These are phyloP conservation scores for Drosophila virilis DNA, from an alignment of 1,140 invertebrate species.

Conservation along the genomic window DNA sequence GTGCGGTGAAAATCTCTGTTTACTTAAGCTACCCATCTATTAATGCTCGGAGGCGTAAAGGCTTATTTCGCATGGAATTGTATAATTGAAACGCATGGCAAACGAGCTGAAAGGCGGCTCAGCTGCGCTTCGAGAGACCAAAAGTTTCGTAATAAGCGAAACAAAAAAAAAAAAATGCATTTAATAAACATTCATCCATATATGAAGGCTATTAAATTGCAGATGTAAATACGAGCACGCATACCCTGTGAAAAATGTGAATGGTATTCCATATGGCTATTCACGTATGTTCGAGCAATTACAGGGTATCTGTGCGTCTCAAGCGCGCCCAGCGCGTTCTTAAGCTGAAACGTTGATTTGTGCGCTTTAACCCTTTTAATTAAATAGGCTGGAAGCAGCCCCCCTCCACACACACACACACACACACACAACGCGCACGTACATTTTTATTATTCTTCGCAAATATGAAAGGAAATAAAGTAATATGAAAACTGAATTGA, in stretches of 20 bases:
- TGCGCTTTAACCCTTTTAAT: slow-evolving; percentile 41
- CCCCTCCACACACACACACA: no score
- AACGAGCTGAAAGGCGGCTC: slow-evolving; percentile 24
- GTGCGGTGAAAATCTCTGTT: background rate
- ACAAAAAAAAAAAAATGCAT: background rate
- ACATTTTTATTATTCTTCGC: slow-evolving; percentile 12
- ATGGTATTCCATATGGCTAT: no score
- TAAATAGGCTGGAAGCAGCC: slow-evolving; percentile 30
- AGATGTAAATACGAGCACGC: background rate
- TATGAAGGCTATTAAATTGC: background rate
- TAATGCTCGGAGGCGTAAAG: slow-evolving; percentile 4
- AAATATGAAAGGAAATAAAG: slow-evolving; percentile 48
- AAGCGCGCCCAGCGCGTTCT: no score
- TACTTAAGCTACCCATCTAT: background rate
- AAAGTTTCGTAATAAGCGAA: slow-evolving; percentile 11
- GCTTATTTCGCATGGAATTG: slow-evolving; percentile 30
- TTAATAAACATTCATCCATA: background rate
- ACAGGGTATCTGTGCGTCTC: background rate
- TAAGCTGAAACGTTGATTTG: background rate
- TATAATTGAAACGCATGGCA: slow-evolving; percentile 64
- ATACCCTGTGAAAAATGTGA: no score
- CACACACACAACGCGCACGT: background rate
- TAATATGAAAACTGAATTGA: slow-evolving; percentile 75
- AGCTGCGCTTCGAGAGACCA: background rate
- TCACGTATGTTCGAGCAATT: background rate